phyloP scores from a whole-genome alignment of 1,140 invertebrate species.

The Pogonognathellus flavescens region DNA sequence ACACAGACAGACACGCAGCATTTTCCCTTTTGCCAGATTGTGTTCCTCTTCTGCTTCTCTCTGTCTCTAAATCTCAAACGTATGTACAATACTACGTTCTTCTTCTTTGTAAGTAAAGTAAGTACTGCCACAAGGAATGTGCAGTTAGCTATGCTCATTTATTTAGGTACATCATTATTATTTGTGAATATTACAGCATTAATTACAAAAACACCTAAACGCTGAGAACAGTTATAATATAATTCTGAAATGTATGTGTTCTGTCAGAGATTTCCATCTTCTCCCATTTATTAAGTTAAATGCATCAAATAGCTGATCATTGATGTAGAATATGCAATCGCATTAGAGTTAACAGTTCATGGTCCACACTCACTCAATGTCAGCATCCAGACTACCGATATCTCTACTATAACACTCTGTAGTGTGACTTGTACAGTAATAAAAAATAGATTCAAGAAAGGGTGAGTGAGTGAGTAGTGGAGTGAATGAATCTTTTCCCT shows the following conservation, averaged over 20 bases:
- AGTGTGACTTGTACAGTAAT: neutral
- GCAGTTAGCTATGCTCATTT: no score
- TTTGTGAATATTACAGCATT: no score
- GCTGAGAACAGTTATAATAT: no score
- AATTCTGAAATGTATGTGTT: no score
- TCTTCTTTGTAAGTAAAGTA: neutral
- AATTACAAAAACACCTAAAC: no score
- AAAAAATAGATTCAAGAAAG: neutral
- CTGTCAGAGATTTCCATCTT: no score
- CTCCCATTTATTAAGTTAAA: no score
- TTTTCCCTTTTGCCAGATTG: conserved; percentile 35
- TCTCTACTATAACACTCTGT: neutral
- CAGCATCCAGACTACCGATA: conserved; percentile 2
- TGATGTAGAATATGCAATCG: conserved; percentile 6
- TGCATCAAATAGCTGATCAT: no score
- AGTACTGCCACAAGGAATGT: neutral
- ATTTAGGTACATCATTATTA: no score
- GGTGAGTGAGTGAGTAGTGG: conserved; percentile 3
- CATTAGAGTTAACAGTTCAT: conserved; percentile 6
- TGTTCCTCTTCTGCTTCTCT: neutral
- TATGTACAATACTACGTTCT: neutral
- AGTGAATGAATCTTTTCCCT: conserved; percentile 31
- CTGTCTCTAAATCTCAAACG: neutral
- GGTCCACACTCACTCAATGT: conserved; percentile 32
- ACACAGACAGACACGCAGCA: neutral